Evolutionary conservation across 2,797 vertebrate species (phyloP), one percentile per base, ranked within the genome.

Genomic region (Labroides dimidiatus): DNA sequence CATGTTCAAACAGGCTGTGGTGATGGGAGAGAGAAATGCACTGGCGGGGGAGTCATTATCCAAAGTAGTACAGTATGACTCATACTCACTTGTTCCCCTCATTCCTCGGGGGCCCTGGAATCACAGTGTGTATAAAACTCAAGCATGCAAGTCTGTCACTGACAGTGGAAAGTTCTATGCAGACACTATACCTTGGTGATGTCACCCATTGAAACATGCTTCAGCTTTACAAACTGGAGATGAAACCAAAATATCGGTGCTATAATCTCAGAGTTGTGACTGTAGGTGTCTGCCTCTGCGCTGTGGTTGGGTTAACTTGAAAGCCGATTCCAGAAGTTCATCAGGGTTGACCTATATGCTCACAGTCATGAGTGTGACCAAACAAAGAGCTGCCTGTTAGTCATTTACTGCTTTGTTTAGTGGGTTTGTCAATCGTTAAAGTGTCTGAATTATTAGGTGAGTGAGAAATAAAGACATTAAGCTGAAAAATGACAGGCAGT

Each of bases 1-100:
- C 85, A 37, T 78, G 89, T 55, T 72, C 50, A 8, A 63, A 87
- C 84, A 78, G 36, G 87, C 62, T 63, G 51, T 0, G 17, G 5
- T 59, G 48, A 50, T 79, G 69, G 37, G 56, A 68, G 64, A 72
- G 61, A 47, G 60, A 72, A 73, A 37, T 73, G 70, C 51, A 20
- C 4, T 12, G 20, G 47, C 52, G 13, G 42, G 42, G 23, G 30
- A 39, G 39, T 71, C 36, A 71, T 84, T 74, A 80, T 75, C 67
- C 70, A 0, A 0, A 78, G 14, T 30, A 27, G 54, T 41, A 16
- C 48, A 49, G 23, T 15, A 68, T 89, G 90, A 90, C 77, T 90
- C 88, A 89, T 33, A 12, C 52, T 59, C 23, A 30, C 5, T 42
- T 13, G 52, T 33, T 84, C 60, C 54, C 27, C 77, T 75, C 64